Conservation (phyloP, 2,797 vertebrate species). For the Octomys mimax region DNA sequence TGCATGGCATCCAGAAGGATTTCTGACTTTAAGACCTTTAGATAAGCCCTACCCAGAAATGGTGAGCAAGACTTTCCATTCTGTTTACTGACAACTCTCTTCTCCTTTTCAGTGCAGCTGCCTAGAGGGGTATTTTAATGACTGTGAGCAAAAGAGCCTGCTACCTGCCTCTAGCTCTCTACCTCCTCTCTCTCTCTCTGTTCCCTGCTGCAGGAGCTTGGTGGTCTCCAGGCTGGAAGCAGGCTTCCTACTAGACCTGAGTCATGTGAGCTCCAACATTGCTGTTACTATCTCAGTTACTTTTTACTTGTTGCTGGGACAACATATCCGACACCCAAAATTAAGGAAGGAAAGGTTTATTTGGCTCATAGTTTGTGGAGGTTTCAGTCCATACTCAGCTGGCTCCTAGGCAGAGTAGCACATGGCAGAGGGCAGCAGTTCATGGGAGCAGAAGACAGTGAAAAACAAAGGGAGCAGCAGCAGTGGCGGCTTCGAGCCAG, state of each 20-base stretch:
- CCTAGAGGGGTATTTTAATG: background rate
- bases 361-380: no score
- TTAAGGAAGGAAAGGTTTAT: no score
- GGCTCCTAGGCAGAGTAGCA: no score
- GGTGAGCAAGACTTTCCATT: background rate
- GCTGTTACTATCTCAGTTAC: no score
- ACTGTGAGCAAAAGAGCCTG: background rate
- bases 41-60: background rate
- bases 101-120: background rate
- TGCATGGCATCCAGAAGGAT: background rate
- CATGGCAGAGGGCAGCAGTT: no score
- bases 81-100: background rate
- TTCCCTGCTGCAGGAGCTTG: background rate
- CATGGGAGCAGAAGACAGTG: no score
- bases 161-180: background rate
- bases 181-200: background rate
- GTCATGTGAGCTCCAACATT: background rate
- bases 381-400: no score
- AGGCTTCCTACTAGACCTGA: background rate
- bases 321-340: no score
- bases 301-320: no score
- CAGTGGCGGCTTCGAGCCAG: no score
- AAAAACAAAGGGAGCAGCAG: no score
- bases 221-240: background rate
- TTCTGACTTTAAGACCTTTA: slow-evolving; percentile 2